Evolutionary conservation across 2,888 invertebrate genomes (phyloP).

Genomic region (Asteroscopus sphinx): DNA sequence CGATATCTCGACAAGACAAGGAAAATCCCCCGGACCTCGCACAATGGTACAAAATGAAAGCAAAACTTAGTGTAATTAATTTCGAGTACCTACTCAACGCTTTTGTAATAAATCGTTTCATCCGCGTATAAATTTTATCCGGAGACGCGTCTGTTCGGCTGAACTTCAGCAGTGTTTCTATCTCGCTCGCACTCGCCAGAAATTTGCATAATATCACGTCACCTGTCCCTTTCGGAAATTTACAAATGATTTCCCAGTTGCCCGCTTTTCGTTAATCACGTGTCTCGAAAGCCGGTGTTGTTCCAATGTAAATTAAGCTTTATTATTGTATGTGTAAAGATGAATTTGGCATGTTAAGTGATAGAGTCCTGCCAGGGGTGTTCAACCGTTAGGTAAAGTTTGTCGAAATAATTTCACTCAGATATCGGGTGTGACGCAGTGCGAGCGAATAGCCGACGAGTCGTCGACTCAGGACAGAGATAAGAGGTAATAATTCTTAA

Average conservation of each 20-base stretch:
- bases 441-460: conserved; percentile 80
- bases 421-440: conserved; percentile 74
- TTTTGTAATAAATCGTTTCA: conserved; percentile 90
- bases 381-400: conserved; percentile 82
- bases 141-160: conserved; percentile 68
- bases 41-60: conserved; percentile 82
- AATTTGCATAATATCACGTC: conserved; percentile 86
- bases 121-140: conserved; percentile 86
- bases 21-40: conserved; percentile 70
- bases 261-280: conserved; percentile 87
- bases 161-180: conserved; percentile 74
- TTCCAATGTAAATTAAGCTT: conserved; percentile 60
- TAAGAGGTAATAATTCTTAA: conserved; percentile 87
- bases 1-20: conserved; percentile 73
- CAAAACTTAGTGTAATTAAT: conserved; percentile 87
- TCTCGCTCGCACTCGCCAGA: conserved; percentile 72
- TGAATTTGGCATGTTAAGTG: conserved; percentile 54
- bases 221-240: conserved; percentile 86
- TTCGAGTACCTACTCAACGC: conserved; percentile 88
- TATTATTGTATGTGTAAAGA: conserved; percentile 62
- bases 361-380: conserved; percentile 64
- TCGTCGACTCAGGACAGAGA: conserved; percentile 81
- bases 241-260: conserved; percentile 88
- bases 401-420: conserved; percentile 85
- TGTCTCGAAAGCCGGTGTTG: conserved; percentile 71